phyloP scores from a whole-genome alignment of 2,888 invertebrate genomes.

The Ormyrus rosae region DNA sequence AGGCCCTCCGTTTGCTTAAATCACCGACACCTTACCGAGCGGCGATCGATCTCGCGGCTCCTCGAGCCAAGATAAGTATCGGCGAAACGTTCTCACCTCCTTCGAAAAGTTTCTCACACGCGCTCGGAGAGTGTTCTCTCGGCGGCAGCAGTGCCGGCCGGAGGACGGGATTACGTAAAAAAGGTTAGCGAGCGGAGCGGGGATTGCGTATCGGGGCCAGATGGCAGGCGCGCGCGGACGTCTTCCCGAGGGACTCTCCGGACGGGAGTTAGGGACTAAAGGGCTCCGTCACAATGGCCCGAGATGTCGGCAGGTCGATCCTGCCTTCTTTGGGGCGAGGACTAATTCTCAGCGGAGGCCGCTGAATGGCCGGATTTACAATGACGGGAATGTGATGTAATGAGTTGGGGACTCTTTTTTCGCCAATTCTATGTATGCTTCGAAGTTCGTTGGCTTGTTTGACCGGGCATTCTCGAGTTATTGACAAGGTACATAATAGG shows the following conservation, averaged over 20 bases:
- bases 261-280: no score
- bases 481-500: no score
- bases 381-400: not conserved
- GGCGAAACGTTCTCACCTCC: not conserved
- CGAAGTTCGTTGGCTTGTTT: no score
- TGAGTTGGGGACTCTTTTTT: not conserved
- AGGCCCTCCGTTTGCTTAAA: no score
- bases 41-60: conserved; percentile 12
- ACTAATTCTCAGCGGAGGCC: not conserved
- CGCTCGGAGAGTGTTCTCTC: not conserved
- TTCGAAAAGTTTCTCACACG: conserved; percentile 45
- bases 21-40: not conserved
- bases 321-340: conserved; percentile 25
- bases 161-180: conserved; percentile 69
- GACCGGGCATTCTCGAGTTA: no score
- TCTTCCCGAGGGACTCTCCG: conserved; percentile 29
- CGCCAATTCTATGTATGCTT: not conserved
- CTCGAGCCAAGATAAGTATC: not conserved
- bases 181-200: conserved; percentile 60
- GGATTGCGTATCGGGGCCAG: conserved; percentile 70
- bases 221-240: conserved; percentile 67
- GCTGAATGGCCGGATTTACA: not conserved
- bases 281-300: no score
- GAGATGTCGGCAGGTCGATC: no score
- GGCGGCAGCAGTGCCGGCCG: conserved; percentile 48